A percentile compares a stretch with the other conserved stretches of the same genome.
These are phyloP conservation scores for Periparus ater DNA, from an alignment of 2,797 vertebrate species.

Conservation along the genomic window DNA sequence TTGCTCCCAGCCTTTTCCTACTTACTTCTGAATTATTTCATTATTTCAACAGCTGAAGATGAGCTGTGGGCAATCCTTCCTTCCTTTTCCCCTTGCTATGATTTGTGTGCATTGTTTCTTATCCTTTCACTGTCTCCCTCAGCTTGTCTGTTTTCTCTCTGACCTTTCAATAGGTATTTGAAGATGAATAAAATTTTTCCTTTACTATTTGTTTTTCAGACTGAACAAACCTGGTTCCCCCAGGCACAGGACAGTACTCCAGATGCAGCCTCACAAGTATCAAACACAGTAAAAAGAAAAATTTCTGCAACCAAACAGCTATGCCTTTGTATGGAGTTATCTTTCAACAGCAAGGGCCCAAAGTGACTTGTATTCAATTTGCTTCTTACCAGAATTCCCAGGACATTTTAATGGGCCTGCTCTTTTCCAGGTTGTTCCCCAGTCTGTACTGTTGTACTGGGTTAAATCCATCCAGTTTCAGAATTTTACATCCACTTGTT, in stretches of 20 bases:
- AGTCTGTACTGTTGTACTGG: rapidly evolving
- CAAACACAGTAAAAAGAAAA: neutral
- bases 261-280: neutral
- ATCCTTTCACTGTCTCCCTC: neutral
- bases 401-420: neutral
- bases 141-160: neutral
- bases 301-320: neutral
- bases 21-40: neutral
- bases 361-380: neutral
- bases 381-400: neutral
- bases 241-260: neutral
- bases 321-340: neutral
- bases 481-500: neutral
- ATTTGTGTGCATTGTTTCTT: neutral
- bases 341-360: neutral
- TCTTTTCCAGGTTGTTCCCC: neutral
- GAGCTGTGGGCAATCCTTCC: neutral
- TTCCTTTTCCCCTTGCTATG: neutral
- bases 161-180: neutral
- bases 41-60: neutral
- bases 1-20: neutral
- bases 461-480: neutral
- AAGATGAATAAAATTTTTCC: neutral
- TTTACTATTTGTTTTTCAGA: neutral
- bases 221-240: neutral